Conservation (phyloP, 2,888 invertebrate genomes). For the Amiota mariae region DNA sequence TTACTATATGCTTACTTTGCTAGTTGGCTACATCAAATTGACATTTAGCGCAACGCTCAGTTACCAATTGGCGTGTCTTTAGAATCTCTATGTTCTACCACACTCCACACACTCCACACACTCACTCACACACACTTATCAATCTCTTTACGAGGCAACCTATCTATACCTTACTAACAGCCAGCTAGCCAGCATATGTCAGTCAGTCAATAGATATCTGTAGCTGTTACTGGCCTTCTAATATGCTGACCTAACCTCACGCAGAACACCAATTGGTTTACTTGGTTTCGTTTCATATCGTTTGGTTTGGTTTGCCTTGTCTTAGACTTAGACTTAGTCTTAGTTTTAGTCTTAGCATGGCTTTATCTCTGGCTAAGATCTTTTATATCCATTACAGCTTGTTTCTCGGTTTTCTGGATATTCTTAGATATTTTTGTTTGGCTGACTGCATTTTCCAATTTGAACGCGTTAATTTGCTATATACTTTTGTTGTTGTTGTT, state of each 20-base stretch:
- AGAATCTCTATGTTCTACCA: neutral
- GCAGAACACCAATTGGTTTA: slow-evolving; percentile 16
- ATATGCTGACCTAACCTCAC: slow-evolving; percentile 27
- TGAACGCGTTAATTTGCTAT: slow-evolving; percentile 26
- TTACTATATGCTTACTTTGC: neutral
- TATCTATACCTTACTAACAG: neutral
- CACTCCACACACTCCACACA: too few species aligned
- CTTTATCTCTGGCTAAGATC: too few species aligned
- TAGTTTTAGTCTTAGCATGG: too few species aligned
- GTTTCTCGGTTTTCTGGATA: too few species aligned
- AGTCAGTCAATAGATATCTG: neutral
- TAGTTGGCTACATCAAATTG: slow-evolving; percentile 56
- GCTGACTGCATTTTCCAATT: slow-evolving; percentile 22
- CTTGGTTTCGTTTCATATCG: neutral
- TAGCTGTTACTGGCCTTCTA: slow-evolving; percentile 12
- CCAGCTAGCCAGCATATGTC: neutral
- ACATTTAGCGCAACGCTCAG: slow-evolving; percentile 58
- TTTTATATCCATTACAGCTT: too few species aligned
- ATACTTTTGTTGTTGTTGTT: too few species aligned
- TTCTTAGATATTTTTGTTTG: too few species aligned
- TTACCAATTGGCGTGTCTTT: slow-evolving; percentile 13
- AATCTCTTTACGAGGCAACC: too few species aligned
- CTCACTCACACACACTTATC: too few species aligned
- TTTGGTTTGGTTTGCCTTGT: too few species aligned
- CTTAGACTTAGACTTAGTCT: too few species aligned